Base-by-base conservation (phyloP, 2,888 invertebrate species). In the Callimorpha dominula region DNA sequence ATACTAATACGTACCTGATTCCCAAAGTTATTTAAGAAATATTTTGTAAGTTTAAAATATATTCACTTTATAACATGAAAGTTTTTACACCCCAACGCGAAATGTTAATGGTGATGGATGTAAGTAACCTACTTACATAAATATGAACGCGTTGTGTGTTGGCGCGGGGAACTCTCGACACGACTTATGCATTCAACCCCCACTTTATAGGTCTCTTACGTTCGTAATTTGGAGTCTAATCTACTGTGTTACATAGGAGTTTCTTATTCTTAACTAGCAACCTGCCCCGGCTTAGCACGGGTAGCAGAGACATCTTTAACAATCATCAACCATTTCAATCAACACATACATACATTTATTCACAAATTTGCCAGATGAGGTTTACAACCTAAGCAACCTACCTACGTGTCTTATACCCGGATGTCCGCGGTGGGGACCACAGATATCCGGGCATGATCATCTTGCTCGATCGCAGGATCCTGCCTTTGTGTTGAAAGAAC, bases 61-160 rank as follows among this genome's bases (percentile, higher is more conserved):
- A 31, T 31, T 11, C 31, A 60, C 4, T 60, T 60, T 60, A 60
- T 60, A 20, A 14, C 14, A 31, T 6, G 31, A 31, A 60, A 60
- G 60, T 60, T 60, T 60, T 60, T 60, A 60, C 60, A 31, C 14
- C 31, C 31, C 31, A 60, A 60, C 14, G 12, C 60, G 20, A 60
- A 60, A 60, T 60, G 31, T 60, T 31, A 60, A 60, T 60, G 60
- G 60, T 60, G 60, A 60, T 60, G 60, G 60, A 60, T 60, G 31
- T 60, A 31, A 60, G 60, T 31, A 60, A 60, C 60, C 60, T 60
- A 60, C 60, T 60, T 60, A 60, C 20, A 60, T 57, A 60, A 60
- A 31, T 60, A 60, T 60, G 31, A 31, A 60, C 60, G 60, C 14
- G 31, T 60, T 6, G 60, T 6, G 60, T 14, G 14, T 60, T 60